A percentile compares a stretch with the other conserved stretches of the same genome.
phyloP scores from a whole-genome alignment of 2,888 invertebrate genomes.

The Caenorhabditis imperialis region DNA sequence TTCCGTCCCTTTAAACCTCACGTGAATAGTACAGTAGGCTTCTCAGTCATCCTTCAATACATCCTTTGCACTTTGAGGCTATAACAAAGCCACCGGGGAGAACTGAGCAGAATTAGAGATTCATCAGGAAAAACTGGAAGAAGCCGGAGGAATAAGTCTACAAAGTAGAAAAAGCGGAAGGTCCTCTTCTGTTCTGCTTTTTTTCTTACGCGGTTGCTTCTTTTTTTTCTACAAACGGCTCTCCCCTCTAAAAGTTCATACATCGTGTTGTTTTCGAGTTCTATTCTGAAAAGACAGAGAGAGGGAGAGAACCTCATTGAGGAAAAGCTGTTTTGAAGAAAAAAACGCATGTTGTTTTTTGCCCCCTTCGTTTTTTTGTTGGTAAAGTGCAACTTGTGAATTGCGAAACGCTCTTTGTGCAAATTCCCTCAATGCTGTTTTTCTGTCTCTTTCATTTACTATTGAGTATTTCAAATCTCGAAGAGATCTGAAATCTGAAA shows the following conservation, averaged over 20 bases:
- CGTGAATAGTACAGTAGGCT: conserved; percentile 43
- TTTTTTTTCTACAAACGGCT: conserved; percentile 16
- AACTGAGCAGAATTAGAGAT: conserved; percentile 15
- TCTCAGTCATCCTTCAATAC: conserved; percentile 9
- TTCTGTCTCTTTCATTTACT: too few relatives aligned
- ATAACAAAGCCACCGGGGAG: conserved; percentile 22
- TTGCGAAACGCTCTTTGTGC: conserved; percentile 38
- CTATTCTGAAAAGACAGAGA: conserved; percentile 22
- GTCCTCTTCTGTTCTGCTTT: conserved; percentile 11
- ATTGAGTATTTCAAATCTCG: too few relatives aligned
- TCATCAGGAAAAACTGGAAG: conserved; percentile 14
- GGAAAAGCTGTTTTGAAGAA: conserved; percentile 45
- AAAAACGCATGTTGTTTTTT: conserved; percentile 47
- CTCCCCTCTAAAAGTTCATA: conserved; percentile 47
- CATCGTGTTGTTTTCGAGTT: conserved; percentile 54
- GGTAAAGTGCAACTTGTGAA: conserved; percentile 22
- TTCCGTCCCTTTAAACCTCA: conserved; percentile 17
- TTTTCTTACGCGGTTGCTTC: background rate
- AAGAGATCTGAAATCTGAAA: too few relatives aligned
- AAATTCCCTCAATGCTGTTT: too few relatives aligned
- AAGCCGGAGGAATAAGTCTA: conserved; percentile 20
- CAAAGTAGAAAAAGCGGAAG: conserved; percentile 8
- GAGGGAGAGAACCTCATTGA: conserved; percentile 20
- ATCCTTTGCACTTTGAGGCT: conserved; percentile 30
- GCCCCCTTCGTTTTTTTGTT: conserved; percentile 17